Evolutionary conservation across 2,797 vertebrate genomes (phyloP), one percentile per base, ranked within the genome.

Genomic region (Mycteria americana): DNA sequence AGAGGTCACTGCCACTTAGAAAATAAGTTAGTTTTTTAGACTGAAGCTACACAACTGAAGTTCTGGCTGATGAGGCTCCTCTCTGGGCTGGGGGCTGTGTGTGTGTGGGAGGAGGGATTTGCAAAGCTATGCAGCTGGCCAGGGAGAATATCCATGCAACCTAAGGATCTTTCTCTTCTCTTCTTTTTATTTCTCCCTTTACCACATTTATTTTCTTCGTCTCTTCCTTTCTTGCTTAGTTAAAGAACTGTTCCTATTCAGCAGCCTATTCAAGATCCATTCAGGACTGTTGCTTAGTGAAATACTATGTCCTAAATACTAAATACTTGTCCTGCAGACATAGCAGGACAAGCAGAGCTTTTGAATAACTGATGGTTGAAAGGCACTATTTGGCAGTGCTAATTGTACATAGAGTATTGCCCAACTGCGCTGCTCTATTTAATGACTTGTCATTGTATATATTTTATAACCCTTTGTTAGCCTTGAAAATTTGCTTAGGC

Each of bases 401-500:
- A 48, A 76, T n/a, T 87, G 81, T 67, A 62, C 76, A 65, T 57
- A 77, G 74, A 69, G 30, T 45, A 72, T 80, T 84, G 73, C 43
- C 28, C 78, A 91, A 68, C 46, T 83, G 35, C 50, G 69, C 23
- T 11, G 33, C 46, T 88, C 74, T 92, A 12, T 73, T 60, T 65
- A 87, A 90, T 65, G 51, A 43, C 59, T 85, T 89, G 43, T 85
- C 54, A 56, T 18, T 87, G 39, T 43, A 86, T 78, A 4, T 94
- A 60, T 90, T 94, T 94, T 92, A 81, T 85, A 94, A 89, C 8
- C 30, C 37, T 92, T 88, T 89, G 31, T 88, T 88, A 68, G 57
- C 41, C 81, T 88, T 85, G 41, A 89, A 94, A 95, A 93, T 96
- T 92, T 95, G 41, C 45, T 88, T 95, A 86, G 64, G 62, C 72